Evolutionary conservation across 2,888 invertebrate genomes (phyloP).

Genomic region (Drosophila tripunctata): DNA sequence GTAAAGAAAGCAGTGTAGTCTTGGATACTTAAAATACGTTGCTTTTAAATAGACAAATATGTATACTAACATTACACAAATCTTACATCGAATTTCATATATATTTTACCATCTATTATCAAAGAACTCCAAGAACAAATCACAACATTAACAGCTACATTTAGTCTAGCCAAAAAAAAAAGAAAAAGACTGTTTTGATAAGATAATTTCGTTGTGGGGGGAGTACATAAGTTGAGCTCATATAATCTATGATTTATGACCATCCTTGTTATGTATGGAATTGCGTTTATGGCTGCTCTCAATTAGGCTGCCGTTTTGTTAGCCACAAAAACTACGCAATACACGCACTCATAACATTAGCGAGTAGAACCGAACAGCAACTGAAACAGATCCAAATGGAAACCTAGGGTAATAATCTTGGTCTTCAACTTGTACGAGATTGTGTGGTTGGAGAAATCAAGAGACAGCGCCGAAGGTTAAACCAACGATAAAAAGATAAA

Average conservation of each 20-base stretch:
- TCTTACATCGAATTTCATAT: neutral
- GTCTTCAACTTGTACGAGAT: neutral
- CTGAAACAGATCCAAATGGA: neutral
- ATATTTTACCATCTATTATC: neutral
- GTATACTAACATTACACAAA: too few species aligned
- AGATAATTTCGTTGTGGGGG: constrained; percentile 37
- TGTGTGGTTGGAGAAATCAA: constrained; percentile 10
- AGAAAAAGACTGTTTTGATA: constrained; percentile 7
- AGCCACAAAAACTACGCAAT: constrained; percentile 62
- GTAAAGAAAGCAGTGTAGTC: too few species aligned
- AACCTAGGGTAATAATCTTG: constrained; percentile 50
- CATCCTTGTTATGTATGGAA: too few species aligned
- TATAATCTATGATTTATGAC: constrained; percentile 75
- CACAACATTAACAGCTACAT: constrained; percentile 5
- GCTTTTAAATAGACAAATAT: too few species aligned
- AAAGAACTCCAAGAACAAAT: constrained; percentile 15
- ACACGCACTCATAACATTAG: constrained; percentile 73
- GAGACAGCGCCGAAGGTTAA: constrained; percentile 68
- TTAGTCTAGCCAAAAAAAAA: neutral
- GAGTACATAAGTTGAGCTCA: constrained; percentile 24
- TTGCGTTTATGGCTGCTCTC: constrained; percentile 68
- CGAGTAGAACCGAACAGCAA: too few species aligned
- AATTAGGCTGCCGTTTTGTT: constrained; percentile 73
- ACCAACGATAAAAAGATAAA: constrained; percentile 74
- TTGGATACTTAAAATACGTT: too few species aligned